Evolutionary conservation across 1,140 invertebrate genomes (phyloP).

Genomic region (Heterodera schachtii): DNA sequence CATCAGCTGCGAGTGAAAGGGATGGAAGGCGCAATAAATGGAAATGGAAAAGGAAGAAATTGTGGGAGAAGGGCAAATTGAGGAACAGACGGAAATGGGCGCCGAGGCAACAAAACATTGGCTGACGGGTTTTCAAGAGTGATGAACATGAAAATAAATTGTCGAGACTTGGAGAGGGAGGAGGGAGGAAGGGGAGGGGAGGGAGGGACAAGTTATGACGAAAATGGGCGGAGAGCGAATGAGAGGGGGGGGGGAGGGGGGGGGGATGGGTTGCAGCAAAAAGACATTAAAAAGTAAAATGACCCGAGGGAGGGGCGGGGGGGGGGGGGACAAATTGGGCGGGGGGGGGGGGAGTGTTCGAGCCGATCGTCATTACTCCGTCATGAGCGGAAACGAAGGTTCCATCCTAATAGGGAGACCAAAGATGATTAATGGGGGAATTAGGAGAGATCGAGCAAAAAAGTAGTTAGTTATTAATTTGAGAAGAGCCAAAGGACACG

Average conservation of each 20-base stretch:
- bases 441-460: background rate
- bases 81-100: background rate
- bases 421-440: background rate
- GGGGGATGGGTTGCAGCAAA: background rate
- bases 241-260: no score
- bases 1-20: no score
- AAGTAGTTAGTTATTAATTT: background rate
- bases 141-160: background rate
- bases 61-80: no score
- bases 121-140: background rate
- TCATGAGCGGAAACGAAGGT: background rate
- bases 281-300: background rate
- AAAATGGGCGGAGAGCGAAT: background rate
- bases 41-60: no score
- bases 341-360: background rate
- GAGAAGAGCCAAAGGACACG: background rate
- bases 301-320: background rate
- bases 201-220: background rate
- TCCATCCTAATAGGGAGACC: background rate
- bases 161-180: background rate
- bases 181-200: background rate
- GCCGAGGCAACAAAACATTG: background rate
- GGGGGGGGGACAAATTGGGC: background rate
- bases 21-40: no score
- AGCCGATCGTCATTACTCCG: background rate